These are phyloP conservation scores for Ladona fulva DNA, from an alignment of 1,140 invertebrate genomes.

Conservation along the genomic window DNA sequence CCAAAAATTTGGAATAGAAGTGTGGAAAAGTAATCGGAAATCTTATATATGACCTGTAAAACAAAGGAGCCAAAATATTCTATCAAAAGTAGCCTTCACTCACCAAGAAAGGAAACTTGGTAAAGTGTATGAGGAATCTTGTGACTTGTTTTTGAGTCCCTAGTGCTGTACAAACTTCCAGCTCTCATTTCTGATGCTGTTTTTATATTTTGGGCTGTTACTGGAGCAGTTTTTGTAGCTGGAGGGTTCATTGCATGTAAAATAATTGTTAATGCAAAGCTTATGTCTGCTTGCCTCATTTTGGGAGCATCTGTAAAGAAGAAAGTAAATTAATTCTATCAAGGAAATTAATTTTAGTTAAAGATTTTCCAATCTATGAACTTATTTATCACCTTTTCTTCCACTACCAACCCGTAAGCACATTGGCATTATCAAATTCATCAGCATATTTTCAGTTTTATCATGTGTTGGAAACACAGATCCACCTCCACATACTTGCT, in stretches of 20 bases:
- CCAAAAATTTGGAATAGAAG: too few species aligned
- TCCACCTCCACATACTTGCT: conserved; percentile 85
- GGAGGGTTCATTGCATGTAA: conserved; percentile 79
- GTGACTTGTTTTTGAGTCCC: conserved; percentile 57
- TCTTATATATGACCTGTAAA: too few species aligned
- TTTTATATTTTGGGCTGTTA: conserved; percentile 53
- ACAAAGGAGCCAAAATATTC: background rate
- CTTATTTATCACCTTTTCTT: conserved; percentile 58
- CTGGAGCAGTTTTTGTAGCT: conserved; percentile 48
- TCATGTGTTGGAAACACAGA: conserved; percentile 81
- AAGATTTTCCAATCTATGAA: background rate
- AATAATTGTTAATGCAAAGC: conserved; percentile 81
- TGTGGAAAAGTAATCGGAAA: too few species aligned
- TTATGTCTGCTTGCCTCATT: conserved; percentile 80
- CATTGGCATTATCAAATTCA: conserved; percentile 92
- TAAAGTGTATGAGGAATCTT: conserved; percentile 67
- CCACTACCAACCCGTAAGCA: conserved; percentile 89
- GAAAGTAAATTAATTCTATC: background rate
- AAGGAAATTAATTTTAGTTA: too few species aligned
- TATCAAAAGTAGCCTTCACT: conserved; percentile 19
- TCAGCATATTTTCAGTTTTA: conserved; percentile 87
- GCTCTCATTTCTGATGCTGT: conserved; percentile 55
- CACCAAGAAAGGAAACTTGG: conserved; percentile 79
- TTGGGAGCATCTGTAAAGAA: conserved; percentile 67
- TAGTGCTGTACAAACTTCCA: conserved; percentile 58